A percentile compares a stretch with the other conserved stretches of the same genome.
phyloP scores from a whole-genome alignment of 2,113 vertebrate genomes.

The Ginglymostoma cirratum region DNA sequence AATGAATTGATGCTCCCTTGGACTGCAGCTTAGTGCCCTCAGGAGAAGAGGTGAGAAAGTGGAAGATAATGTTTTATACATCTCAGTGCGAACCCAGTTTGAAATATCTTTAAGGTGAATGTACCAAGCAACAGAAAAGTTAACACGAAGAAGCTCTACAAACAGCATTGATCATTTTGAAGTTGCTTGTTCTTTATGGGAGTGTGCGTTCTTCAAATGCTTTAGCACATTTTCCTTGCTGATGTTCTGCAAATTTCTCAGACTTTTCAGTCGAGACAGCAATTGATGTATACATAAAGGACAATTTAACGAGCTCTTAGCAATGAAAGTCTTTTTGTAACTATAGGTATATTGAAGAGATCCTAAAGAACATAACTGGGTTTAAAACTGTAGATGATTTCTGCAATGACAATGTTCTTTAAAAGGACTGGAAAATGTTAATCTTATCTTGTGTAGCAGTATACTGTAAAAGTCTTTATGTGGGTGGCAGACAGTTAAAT shows the following conservation, averaged over 20 bases:
- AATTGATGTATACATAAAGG: neutral
- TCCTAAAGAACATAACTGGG: neutral
- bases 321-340: neutral
- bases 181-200: neutral
- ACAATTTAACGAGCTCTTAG: neutral
- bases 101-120: neutral
- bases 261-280: neutral
- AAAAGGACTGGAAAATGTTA: slow-evolving; percentile 46
- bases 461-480: slow-evolving; percentile 31
- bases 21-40: neutral
- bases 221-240: neutral
- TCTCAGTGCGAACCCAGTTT: neutral
- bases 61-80: neutral
- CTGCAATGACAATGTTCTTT: neutral
- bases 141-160: neutral
- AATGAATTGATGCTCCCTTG: neutral
- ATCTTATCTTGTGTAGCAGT: slow-evolving; percentile 39
- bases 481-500: slow-evolving; percentile 39
- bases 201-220: neutral
- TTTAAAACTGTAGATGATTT: too few relatives aligned
- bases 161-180: neutral
- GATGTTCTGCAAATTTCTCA: neutral
- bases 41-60: neutral
- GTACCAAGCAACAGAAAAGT: neutral
- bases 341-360: neutral